phyloP scores from a whole-genome alignment of 2,113 vertebrate genomes.

The Cynocephalus volans region DNA sequence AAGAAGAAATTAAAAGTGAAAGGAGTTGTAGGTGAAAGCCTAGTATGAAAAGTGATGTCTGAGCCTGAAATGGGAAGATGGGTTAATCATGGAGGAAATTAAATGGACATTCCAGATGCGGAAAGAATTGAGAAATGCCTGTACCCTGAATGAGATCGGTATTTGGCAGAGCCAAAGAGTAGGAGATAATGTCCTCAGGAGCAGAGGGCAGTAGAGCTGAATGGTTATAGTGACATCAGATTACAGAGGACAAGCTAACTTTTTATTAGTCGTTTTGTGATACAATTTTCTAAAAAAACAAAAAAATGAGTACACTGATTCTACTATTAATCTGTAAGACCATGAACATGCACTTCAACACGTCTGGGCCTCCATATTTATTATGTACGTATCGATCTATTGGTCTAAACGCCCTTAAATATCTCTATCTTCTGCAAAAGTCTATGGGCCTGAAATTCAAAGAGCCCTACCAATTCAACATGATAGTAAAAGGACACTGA shows the following conservation, averaged over 20 bases:
- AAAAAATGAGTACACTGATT: not conserved
- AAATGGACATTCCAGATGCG: not conserved
- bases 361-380: not conserved
- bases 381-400: not conserved
- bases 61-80: not conserved
- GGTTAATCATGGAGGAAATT: not conserved
- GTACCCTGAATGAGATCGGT: not conserved
- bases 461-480: not conserved
- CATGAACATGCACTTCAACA: not conserved
- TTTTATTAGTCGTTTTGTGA: not conserved
- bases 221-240: not conserved
- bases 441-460: not conserved
- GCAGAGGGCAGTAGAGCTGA: not conserved
- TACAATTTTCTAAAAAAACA: not conserved
- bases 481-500: not conserved
- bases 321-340: not conserved
- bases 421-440: not conserved
- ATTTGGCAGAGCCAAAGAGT: not conserved
- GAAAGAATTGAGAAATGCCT: not conserved
- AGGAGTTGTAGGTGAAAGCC: not conserved
- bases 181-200: not conserved
- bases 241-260: not conserved
- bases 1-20: not conserved
- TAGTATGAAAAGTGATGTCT: slow-evolving; percentile 4
- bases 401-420: not conserved